Percentiles rank a stretch among this genome's conserved stretches.
Conservation (phyloP, 2,797 vertebrate species). For the Chelon auratus region DNA sequence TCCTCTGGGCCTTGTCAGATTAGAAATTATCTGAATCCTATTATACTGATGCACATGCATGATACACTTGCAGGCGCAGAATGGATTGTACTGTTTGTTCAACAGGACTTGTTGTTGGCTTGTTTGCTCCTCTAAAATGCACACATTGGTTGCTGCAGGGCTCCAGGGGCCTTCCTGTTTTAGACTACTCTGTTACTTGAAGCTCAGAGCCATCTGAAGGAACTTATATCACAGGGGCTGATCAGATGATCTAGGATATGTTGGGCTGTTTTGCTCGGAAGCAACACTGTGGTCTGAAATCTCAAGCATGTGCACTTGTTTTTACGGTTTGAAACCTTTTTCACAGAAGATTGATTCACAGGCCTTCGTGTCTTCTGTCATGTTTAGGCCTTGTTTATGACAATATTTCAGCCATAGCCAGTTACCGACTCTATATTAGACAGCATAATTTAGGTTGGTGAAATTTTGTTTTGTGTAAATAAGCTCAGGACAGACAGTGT, state of each 20-base stretch:
- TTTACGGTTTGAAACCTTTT: slow-evolving; percentile 30
- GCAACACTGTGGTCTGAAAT: slow-evolving; percentile 40
- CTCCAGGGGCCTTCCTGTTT: slow-evolving; percentile 55
- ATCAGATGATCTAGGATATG: slow-evolving; percentile 61
- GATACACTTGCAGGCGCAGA: slow-evolving; percentile 26
- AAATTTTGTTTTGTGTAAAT: slow-evolving; percentile 48
- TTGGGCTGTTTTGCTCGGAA: slow-evolving; percentile 45
- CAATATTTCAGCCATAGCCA: slow-evolving; percentile 8
- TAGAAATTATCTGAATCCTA: slow-evolving; percentile 69
- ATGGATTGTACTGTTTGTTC: slow-evolving; percentile 41
- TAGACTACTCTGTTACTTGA: slow-evolving; percentile 32
- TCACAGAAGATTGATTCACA: slow-evolving; percentile 46
- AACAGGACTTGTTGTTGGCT: slow-evolving; percentile 15
- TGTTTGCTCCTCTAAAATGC: slow-evolving; percentile 27
- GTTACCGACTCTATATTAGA: slow-evolving; percentile 20
- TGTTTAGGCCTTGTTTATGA: slow-evolving; percentile 36
- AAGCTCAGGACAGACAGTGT: slow-evolving; percentile 23
- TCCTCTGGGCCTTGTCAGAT: slow-evolving; percentile 58
- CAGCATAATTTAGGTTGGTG: slow-evolving; percentile 32
- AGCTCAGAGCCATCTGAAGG: slow-evolving; percentile 40
- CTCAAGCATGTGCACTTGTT: slow-evolving; percentile 31
- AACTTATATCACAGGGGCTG: slow-evolving; percentile 31
- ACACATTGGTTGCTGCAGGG: slow-evolving; percentile 35
- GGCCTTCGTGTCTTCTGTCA: slow-evolving; percentile 26
- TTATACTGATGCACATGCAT: slow-evolving; percentile 51